These are phyloP conservation scores for Andrena dorsata DNA, from an alignment of 2,888 invertebrate genomes.

Conservation along the genomic window DNA sequence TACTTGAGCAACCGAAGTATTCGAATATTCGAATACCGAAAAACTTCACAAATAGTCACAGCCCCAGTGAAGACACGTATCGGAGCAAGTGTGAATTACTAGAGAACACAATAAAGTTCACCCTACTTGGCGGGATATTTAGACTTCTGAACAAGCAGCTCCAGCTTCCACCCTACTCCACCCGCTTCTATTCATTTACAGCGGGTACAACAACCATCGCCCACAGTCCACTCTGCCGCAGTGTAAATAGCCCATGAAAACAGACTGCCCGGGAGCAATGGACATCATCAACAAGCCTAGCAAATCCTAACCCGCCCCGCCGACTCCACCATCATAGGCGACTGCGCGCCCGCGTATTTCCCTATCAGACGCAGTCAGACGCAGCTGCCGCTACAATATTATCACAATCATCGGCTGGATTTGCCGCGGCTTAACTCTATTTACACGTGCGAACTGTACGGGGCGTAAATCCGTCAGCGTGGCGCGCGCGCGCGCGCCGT, in stretches of 20 bases:
- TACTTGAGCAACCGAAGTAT: too few species aligned
- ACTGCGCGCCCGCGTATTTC: background rate
- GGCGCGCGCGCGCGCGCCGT: background rate
- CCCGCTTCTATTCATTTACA: background rate
- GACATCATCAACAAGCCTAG: background rate
- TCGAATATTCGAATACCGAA: too few species aligned
- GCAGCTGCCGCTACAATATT: slow-evolving; percentile 33
- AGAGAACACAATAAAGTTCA: background rate
- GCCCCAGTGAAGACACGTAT: too few species aligned
- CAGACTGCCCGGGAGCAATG: background rate
- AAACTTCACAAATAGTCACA: too few species aligned
- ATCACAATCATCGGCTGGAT: slow-evolving; percentile 24
- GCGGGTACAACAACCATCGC: background rate
- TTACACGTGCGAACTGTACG: slow-evolving; percentile 23
- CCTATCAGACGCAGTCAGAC: slow-evolving; percentile 30
- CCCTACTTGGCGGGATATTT: background rate
- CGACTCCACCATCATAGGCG: background rate
- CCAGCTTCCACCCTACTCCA: background rate
- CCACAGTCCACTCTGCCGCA: background rate
- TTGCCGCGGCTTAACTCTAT: slow-evolving; percentile 19
- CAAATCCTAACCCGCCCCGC: background rate
- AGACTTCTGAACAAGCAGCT: background rate
- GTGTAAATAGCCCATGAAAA: background rate
- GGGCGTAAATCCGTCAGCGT: slow-evolving; percentile 18
- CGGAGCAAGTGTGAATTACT: background rate